A percentile compares a stretch with the other conserved stretches of the same genome.
phyloP scores from a whole-genome alignment of 2,113 vertebrate genomes.

The Nothobranchius kuhntae region DNA sequence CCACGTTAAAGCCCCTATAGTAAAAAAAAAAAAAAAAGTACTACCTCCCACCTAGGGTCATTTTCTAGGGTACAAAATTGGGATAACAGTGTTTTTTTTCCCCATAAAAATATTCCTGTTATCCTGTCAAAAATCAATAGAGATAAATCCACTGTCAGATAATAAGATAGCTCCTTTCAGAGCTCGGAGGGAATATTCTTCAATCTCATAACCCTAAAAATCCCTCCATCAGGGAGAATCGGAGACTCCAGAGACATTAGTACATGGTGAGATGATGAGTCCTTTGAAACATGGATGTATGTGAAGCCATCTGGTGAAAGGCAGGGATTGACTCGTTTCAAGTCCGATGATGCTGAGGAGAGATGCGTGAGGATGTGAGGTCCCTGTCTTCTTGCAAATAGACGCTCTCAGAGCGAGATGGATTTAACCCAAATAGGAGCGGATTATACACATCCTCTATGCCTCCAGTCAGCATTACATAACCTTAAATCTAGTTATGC shows the following conservation, averaged over 20 bases:
- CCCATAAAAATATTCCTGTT: too few relatives aligned
- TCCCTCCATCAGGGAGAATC: conserved; percentile 18
- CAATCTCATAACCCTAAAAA: conserved; percentile 30
- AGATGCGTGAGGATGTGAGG: conserved; percentile 43
- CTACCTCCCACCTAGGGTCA: too few relatives aligned
- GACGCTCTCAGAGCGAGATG: conserved; percentile 49
- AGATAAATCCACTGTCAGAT: not conserved
- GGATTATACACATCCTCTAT: conserved; percentile 73
- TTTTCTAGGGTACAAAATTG: too few relatives aligned
- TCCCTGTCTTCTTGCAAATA: conserved; percentile 54
- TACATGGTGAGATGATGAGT: conserved; percentile 7
- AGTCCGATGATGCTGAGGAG: conserved; percentile 36
- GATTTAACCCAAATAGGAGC: conserved; percentile 76
- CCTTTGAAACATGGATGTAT: conserved; percentile 44
- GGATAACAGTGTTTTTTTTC: too few relatives aligned
- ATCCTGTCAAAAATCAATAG: not conserved
- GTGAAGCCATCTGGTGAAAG: conserved; percentile 31
- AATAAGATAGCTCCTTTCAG: conserved; percentile 23
- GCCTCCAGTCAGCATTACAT: conserved; percentile 75
- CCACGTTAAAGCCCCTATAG: too few relatives aligned
- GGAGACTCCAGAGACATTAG: conserved; percentile 17
- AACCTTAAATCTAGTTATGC: conserved; percentile 79
- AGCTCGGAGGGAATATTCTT: conserved; percentile 9
- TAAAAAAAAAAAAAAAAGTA: too few relatives aligned
- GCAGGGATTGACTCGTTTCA: conserved; percentile 35